Base-by-base conservation (phyloP, 2,797 vertebrate genomes). In the Ptychobarbus kaznakovi region DNA sequence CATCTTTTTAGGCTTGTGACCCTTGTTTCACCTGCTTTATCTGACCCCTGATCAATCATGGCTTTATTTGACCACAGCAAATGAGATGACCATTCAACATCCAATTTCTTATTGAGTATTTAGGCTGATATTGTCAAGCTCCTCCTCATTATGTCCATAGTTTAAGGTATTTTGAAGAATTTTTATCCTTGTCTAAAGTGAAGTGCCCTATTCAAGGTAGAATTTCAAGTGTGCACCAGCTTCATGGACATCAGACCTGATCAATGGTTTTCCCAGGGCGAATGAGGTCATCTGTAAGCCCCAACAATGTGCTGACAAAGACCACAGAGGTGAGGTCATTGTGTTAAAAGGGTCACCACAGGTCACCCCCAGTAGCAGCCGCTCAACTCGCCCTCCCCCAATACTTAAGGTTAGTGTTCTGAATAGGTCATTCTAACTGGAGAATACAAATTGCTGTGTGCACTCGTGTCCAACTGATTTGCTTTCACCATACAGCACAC, bases 1-100 rank as follows among this genome's bases (percentile, higher is more conserved):
- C 86, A 93, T 90, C 85, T 90, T 79, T 81, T 86, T 90, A 90
- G 86, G 85, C 92, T 89, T 82, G 90, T 94, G 92, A 94, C 93
- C 94, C 88, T 61, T 84, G 69, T 65, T 58, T 91, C 92, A 93
- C 92, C 91, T 91, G 89, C 90, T 90, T 81, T 90, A 76, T 42
- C 65, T 86, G 90, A 92, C 90, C 90, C 90, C 74, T 87, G 89
- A 93, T 94, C 92, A 92, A 86, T 93, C 91, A 90, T 42, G 84
- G 40, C 89, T 88, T 90, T 90, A 87, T 86, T 73, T 69, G 49
- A 85, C 25, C 35, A 70, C 49, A 58, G 38, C 25, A 80, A 61
- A 38, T 73, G 35, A 35, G 28, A 70, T 70, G 75, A 25, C 8
- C 3, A 35, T 16, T 4, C 10, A 75, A 42, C 0, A 7, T 70